Conservation (phyloP, 2,113 vertebrate genomes). For the Plestiodon gilberti region DNA sequence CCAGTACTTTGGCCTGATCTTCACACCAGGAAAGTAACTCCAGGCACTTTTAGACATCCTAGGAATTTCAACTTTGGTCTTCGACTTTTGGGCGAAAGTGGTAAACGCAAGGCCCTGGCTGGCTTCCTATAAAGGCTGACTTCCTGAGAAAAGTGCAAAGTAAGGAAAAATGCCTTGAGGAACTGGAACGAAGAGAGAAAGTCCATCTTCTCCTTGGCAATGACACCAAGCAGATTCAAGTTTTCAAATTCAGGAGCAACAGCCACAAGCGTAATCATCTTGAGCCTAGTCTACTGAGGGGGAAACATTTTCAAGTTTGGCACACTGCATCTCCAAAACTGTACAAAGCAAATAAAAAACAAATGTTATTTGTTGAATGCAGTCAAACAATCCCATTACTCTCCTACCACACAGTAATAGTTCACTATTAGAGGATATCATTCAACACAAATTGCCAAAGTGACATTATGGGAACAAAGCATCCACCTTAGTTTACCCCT, state of each 20-base stretch:
- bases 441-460: not conserved
- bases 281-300: not conserved
- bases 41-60: not conserved
- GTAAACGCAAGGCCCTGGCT: not conserved
- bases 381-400: not conserved
- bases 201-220: not conserved
- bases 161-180: conserved; percentile 8
- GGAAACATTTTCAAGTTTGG: not conserved
- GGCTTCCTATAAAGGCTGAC: not conserved
- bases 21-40: conserved; percentile 17
- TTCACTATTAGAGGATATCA: not conserved
- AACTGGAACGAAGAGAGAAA: not conserved
- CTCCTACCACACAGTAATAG: not conserved
- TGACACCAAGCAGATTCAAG: not conserved
- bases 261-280: not conserved
- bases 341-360: conserved; percentile 33
- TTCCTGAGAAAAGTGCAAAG: conserved; percentile 20
- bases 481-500: not conserved
- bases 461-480: accelerated
- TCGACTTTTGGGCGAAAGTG: conserved; percentile 18
- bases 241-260: not conserved
- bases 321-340: conserved; percentile 9
- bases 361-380: conserved; percentile 7
- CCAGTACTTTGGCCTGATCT: conserved; percentile 30
- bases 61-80: not conserved